Percentiles rank a stretch among this genome's conserved stretches.
Evolutionary conservation across 2,797 vertebrate species (phyloP).

Genomic region (Glyptemys insculpta): DNA sequence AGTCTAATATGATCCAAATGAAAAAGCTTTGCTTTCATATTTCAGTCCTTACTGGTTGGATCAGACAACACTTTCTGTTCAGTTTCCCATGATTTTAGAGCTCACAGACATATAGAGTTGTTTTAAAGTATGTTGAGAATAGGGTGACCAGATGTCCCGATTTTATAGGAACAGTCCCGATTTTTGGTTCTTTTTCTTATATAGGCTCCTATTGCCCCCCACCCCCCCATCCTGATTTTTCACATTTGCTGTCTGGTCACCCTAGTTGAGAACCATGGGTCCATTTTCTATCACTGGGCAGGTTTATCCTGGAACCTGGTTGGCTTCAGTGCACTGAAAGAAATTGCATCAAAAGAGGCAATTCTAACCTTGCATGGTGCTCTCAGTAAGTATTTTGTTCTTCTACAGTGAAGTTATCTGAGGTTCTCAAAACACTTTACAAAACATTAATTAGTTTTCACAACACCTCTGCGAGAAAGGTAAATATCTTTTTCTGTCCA

Average conservation of each 20-base stretch:
- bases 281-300: background rate
- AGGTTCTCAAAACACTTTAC: slow-evolving; percentile 20
- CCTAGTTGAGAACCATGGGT: background rate
- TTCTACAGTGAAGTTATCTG: slow-evolving; percentile 19
- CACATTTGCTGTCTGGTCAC: no score
- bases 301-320: background rate
- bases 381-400: background rate
- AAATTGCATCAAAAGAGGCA: slow-evolving; percentile 11
- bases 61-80: background rate
- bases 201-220: no score
- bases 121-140: background rate
- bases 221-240: no score
- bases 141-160: no score
- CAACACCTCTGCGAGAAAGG: background rate
- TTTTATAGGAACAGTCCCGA: no score
- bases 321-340: slow-evolving; percentile 21
- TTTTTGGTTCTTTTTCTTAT: no score
- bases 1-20: background rate
- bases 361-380: slow-evolving; percentile 4
- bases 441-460: slow-evolving; percentile 38
- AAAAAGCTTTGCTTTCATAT: background rate
- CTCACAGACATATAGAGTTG: background rate
- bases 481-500: background rate
- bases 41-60: background rate
- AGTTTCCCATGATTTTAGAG: background rate